Percentiles rank a stretch among this genome's conserved stretches.
Conservation (phyloP, 2,113 vertebrate species). For the Psephotus haematonotus region DNA sequence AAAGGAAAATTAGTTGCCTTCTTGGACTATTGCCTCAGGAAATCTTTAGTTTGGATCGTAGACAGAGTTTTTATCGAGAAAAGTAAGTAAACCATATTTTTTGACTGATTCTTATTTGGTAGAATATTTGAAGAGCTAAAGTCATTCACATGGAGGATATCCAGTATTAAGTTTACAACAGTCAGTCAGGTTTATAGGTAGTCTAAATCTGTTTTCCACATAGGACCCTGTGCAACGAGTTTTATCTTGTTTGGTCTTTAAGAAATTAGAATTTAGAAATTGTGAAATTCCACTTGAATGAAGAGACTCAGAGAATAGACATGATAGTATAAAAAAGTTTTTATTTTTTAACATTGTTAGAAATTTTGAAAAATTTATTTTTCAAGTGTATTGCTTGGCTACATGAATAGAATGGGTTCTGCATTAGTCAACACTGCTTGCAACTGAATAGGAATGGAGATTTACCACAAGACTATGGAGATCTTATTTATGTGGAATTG, state of each 20-base stretch:
- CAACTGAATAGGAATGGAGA: neutral
- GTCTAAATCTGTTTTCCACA: neutral
- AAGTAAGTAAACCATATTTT: neutral
- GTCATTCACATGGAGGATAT: neutral
- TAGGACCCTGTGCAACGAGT: neutral
- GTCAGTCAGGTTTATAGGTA: neutral
- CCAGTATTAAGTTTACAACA: neutral
- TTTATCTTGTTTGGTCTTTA: neutral
- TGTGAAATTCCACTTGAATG: neutral
- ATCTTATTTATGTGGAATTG: neutral
- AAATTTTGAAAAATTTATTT: neutral
- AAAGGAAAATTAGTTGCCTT: neutral
- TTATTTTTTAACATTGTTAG: neutral
- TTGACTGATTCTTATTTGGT: neutral
- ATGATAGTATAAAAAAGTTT: neutral
- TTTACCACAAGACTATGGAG: neutral
- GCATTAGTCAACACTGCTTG: neutral
- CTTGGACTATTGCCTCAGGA: neutral
- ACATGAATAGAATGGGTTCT: neutral
- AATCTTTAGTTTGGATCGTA: neutral
- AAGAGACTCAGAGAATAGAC: neutral
- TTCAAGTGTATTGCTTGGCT: neutral
- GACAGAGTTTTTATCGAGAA: neutral
- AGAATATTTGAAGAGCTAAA: neutral
- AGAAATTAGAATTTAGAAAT: neutral